These are phyloP conservation scores for Thalassaphorura encarpata DNA, from an alignment of 1,140 invertebrate species.

Conservation along the genomic window DNA sequence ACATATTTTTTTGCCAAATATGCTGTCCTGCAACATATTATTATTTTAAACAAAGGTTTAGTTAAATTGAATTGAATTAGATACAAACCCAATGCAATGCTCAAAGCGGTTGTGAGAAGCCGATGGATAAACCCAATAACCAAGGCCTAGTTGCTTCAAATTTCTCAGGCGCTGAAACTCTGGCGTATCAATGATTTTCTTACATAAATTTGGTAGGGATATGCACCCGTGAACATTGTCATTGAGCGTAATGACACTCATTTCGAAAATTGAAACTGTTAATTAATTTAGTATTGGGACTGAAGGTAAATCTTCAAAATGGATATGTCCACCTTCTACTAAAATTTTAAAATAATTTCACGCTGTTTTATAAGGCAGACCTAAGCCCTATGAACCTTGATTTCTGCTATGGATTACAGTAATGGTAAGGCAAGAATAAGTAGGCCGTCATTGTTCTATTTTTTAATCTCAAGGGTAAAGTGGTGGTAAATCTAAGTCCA, in stretches of 20 bases:
- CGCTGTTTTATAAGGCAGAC: too few relatives aligned
- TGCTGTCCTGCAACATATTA: slow-evolving; percentile 37
- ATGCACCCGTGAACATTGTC: slow-evolving; percentile 48
- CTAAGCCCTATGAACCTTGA: too few relatives aligned
- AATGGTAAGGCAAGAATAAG: too few relatives aligned
- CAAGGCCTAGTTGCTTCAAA: slow-evolving; percentile 48
- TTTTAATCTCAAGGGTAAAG: too few relatives aligned
- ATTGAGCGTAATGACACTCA: slow-evolving; percentile 40
- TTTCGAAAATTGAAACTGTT: not conserved
- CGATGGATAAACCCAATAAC: slow-evolving; percentile 47
- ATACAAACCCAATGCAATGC: slow-evolving; percentile 50
- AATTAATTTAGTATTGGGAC: too few relatives aligned
- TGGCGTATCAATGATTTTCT: slow-evolving; percentile 49
- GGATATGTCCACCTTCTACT: too few relatives aligned
- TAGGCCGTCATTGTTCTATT: too few relatives aligned
- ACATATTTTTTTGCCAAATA: slow-evolving; percentile 41
- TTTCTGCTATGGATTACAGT: too few relatives aligned
- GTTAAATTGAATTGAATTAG: not conserved
- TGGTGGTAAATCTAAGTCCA: too few relatives aligned
- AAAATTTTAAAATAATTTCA: too few relatives aligned
- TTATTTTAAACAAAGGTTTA: too few relatives aligned
- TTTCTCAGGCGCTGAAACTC: slow-evolving; percentile 51
- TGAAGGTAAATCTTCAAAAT: too few relatives aligned
- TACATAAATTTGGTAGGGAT: slow-evolving; percentile 39
- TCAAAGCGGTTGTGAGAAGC: slow-evolving; percentile 51